Evolutionary conservation across 2,888 invertebrate species (phyloP), one percentile per base, ranked within the genome.

Genomic region (Uloborus plumipes): DNA sequence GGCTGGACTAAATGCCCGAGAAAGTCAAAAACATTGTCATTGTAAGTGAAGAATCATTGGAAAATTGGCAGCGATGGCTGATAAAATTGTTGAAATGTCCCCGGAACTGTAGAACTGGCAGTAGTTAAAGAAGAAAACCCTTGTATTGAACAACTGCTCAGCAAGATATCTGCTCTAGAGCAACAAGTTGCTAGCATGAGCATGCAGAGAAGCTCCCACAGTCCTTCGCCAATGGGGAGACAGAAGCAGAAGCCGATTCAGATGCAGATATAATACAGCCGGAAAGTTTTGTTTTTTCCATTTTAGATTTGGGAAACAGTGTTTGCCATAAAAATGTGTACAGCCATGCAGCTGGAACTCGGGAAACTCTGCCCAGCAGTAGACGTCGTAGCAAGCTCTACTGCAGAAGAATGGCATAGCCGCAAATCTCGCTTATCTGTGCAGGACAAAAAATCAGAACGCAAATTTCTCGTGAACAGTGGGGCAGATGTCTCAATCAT

Each of bases 51-150:
- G 59, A 59, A 59, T 6, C 4, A 13, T 13, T 59, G 59, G 18
- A 59, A 59, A 59, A 59, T 20, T 59, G 59, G 59, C 59, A 22
- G 13, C 18, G 20, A n/a, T n/a, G n/a, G n/a, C n/a, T n/a, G n/a
- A n/a, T n/a, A n/a, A n/a, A n/a, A n/a, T 13, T 59, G 59, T 7
- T n/a, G n/a, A n/a, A n/a, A n/a, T n/a, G n/a, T 20, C 22, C 13
- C 6, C 18, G 13, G 22, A 13, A 59, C 18, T 20, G 22, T 53
- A 4, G 18, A n/a, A 15, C 3, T 15, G n/a, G 18, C 15, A 53
- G 11, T 11, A 2, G 9, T 6, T n/a, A 53, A 53, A 2, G 4
- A 53, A 11, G 4, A 53, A 2, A 6, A 9, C 4, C 3, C 15
- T 53, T 2, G 1, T 26, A 26, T 7, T 15, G 26, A 2, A 14